Evolutionary conservation across 2,888 invertebrate genomes (phyloP), one percentile per base, ranked within the genome.

Genomic region (Saturnia pavonia): DNA sequence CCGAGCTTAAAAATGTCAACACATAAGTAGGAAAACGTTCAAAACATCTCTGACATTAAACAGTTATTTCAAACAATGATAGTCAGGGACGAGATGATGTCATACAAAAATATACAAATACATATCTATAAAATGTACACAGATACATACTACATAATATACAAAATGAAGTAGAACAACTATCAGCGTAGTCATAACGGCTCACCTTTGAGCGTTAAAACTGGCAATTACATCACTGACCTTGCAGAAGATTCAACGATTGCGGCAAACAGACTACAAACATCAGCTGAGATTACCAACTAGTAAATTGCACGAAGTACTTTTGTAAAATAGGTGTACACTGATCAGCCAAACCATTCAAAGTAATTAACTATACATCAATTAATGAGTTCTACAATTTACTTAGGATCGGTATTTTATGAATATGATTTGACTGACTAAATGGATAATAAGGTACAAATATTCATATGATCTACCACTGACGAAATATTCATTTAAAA

Each of bases 171-270:
- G 25, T 69, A 19, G 42, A 22, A 60, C 60, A 69, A 57, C 43
- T 60, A 72, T 68, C 73, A 76, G 71, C 65, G 48, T 74, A 71
- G 68, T 69, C 81, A 78, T 79, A 82, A 81, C 85, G 80, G 81
- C 79, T 86, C 83, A 80, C 86, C 88, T 88, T 88, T 84, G 79
- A 82, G 80, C 80, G 90, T 90, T 92, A 92, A 92, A 93, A 88
- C 76, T 83, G 86, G 91, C 88, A 89, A 91, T 94, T 93, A 93
- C 93, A 91, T 94, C 93, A 94, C 83, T 88, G 90, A 85, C 93
- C 93, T 93, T 91, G 92, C 77, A 70, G 69, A 78, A 82, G 77
- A 78, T 71, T 66, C 70, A 85, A 80, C 84, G 84, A 86, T 85
- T 85, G 82, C 83, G 78, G 79, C 80, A 83, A 85, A 83, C 81